A percentile compares a stretch with the other conserved stretches of the same genome.
Conservation (phyloP, 2,797 vertebrate species). For the Nyctalus aviator region DNA sequence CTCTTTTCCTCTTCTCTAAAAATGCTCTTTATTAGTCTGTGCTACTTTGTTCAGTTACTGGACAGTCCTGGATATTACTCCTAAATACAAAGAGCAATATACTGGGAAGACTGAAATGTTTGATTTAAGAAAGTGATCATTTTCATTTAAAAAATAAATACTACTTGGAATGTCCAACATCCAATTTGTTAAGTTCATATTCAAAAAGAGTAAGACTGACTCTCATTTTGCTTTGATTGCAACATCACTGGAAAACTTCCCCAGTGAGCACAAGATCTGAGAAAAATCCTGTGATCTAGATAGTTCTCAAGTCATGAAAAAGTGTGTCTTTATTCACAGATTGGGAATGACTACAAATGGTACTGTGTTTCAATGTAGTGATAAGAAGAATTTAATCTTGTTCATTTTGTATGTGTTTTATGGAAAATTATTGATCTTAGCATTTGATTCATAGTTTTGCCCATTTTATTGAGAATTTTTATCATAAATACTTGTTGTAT, state of each 20-base stretch:
- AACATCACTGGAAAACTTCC: background rate
- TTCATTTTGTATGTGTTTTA: slow-evolving; percentile 6
- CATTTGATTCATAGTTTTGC: background rate
- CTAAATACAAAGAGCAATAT: background rate
- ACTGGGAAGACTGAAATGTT: background rate
- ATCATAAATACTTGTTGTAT: background rate
- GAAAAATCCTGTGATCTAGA: background rate
- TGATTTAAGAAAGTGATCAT: slow-evolving; percentile 26
- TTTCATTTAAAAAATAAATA: background rate
- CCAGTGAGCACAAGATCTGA: background rate
- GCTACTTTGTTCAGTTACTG: background rate
- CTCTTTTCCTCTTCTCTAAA: background rate
- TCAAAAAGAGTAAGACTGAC: background rate
- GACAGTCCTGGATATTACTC: background rate
- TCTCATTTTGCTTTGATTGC: background rate
- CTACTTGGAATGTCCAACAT: background rate
- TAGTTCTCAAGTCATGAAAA: slow-evolving; percentile 25
- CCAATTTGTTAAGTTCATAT: background rate
- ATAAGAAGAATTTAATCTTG: slow-evolving; percentile 19
- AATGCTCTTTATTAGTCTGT: background rate
- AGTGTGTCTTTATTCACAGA: background rate
- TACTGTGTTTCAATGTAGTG: background rate
- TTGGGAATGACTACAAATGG: background rate
- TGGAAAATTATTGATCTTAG: slow-evolving; percentile 9
- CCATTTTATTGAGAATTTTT: background rate